A percentile compares a stretch with the other conserved stretches of the same genome.
These are phyloP conservation scores for Rhabdornis inornatus DNA, from an alignment of 2,113 vertebrate species.

Conservation along the genomic window DNA sequence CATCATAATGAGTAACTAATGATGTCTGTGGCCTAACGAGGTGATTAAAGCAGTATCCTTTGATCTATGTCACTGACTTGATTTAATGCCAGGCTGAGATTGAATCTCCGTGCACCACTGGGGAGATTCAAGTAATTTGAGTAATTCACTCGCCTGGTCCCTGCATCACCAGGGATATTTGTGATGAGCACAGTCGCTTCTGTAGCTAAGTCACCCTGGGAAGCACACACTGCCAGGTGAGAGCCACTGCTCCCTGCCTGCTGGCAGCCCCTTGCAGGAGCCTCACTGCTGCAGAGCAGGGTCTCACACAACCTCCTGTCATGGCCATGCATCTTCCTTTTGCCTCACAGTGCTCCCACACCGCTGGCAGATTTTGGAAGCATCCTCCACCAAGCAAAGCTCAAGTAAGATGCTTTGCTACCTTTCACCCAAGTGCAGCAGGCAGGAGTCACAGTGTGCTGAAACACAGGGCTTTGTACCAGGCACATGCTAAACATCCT, in stretches of 20 bases:
- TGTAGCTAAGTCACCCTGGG: rapidly evolving
- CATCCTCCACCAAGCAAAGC: background rate
- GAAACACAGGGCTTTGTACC: background rate
- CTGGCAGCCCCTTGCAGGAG: background rate
- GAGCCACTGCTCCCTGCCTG: background rate
- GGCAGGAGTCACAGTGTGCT: rapidly evolving
- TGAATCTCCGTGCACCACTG: slow-evolving; percentile 25
- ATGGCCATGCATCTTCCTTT: rapidly evolving
- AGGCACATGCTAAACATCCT: rapidly evolving
- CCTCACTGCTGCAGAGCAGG: background rate
- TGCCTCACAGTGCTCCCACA: background rate
- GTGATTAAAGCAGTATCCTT: slow-evolving; percentile 62
- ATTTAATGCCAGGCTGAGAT: slow-evolving; percentile 36
- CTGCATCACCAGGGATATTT: background rate
- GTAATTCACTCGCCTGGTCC: slow-evolving; percentile 9
- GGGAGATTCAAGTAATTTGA: slow-evolving; percentile 37
- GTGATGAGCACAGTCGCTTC: background rate
- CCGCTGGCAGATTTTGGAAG: background rate
- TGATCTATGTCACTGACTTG: slow-evolving; percentile 54
- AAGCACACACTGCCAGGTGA: rapidly evolving
- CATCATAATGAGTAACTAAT: slow-evolving; percentile 68
- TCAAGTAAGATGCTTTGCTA: background rate
- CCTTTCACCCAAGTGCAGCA: background rate
- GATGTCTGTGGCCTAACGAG: slow-evolving; percentile 54
- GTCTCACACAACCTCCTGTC: background rate